Percentiles rank a stretch among this genome's conserved stretches.
Conservation (phyloP, 2,113 vertebrate genomes). For the Grammomys surdaster region DNA sequence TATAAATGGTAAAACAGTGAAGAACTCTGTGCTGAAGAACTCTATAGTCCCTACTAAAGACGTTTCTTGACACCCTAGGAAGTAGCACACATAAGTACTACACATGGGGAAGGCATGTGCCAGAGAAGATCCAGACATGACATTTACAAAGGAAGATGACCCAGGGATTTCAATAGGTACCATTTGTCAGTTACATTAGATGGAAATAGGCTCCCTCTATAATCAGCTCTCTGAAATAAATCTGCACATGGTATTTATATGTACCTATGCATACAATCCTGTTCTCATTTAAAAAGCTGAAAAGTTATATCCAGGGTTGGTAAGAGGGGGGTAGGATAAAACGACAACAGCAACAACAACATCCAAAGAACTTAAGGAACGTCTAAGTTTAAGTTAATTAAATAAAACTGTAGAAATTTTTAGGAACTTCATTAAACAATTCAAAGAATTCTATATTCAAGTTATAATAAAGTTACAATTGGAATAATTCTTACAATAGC, state of each 20-base stretch:
- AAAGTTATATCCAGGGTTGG: neutral
- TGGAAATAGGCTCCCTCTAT: neutral
- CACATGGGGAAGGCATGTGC: neutral
- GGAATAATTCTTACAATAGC: neutral
- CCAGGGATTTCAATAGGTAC: neutral
- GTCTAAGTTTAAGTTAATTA: conserved; percentile 15
- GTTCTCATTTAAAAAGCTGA: conserved; percentile 26
- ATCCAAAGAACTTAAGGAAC: neutral
- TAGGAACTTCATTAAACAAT: neutral
- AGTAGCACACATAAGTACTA: neutral
- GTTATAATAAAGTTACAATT: conserved; percentile 17
- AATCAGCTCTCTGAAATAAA: neutral
- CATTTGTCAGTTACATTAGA: neutral
- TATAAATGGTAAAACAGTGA: neutral
- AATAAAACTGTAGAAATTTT: conserved; percentile 9
- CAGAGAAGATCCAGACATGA: neutral
- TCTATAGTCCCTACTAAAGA: neutral
- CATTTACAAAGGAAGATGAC: neutral
- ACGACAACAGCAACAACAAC: neutral
- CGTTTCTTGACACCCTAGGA: too few species aligned
- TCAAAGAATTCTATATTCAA: conserved; percentile 41
- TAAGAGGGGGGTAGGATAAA: too few species aligned
- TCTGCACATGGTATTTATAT: neutral
- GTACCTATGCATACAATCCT: neutral
- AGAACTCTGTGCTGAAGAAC: neutral